A percentile compares a stretch with the other conserved stretches of the same genome.
Evolutionary conservation across 30 jellyfish, hydroid and myxozoan genomes (phyloP).

Genomic region (Morbakka virulenta): DNA sequence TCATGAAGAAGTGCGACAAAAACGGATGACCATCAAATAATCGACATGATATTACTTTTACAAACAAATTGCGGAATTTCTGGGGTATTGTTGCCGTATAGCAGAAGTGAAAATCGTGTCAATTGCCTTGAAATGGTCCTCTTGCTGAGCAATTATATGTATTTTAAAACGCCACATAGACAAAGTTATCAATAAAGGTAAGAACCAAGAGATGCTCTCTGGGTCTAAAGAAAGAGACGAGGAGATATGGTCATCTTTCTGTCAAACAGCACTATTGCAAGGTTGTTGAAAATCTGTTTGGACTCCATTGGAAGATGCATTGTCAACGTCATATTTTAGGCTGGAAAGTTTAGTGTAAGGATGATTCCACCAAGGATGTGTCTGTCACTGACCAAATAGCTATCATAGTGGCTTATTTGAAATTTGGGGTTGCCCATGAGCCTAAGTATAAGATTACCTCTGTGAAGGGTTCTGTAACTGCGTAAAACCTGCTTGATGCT

Average conservation of each 20-base stretch:
- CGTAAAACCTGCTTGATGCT: background rate
- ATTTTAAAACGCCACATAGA: slow-evolving; percentile 2
- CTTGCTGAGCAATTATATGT: background rate
- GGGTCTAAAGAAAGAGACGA: background rate
- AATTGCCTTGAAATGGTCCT: background rate
- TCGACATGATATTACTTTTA: background rate
- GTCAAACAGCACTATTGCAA: background rate
- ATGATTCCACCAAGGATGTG: background rate
- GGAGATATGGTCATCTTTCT: background rate
- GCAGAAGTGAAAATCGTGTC: background rate
- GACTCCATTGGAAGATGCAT: background rate
- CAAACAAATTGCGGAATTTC: background rate
- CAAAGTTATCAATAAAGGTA: background rate
- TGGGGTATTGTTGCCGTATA: background rate
- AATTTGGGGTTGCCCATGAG: slow-evolving; percentile 31
- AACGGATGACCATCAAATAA: too few species aligned
- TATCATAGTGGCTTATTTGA: slow-evolving; percentile 11
- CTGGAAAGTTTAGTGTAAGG: slow-evolving; percentile 1
- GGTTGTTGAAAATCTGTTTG: background rate
- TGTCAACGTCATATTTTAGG: background rate
- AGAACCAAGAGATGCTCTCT: background rate
- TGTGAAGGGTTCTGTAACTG: slow-evolving; percentile 26
- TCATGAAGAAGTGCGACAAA: too few species aligned
- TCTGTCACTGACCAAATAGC: background rate
- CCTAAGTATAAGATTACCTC: background rate